Evolutionary conservation across 2,113 vertebrate species (phyloP).

Genomic region (Crotalus tigris): DNA sequence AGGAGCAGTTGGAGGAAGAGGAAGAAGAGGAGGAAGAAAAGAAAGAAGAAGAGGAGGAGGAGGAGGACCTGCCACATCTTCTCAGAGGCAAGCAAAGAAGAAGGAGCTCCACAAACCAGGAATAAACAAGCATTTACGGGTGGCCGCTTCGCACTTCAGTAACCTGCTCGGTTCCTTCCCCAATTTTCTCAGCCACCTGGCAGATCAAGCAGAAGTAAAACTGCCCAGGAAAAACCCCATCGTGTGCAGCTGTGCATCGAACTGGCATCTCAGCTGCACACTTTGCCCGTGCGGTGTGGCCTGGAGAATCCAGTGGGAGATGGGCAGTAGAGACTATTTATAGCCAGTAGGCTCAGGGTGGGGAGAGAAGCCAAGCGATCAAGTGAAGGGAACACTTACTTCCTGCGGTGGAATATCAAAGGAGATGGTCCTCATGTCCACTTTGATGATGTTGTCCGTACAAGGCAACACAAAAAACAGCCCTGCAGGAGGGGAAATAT

Average conservation of each 20-base stretch:
- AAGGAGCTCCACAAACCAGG: background rate
- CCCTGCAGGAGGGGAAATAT: conserved; percentile 68
- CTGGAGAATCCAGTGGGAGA: background rate
- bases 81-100: background rate
- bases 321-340: background rate
- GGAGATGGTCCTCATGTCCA: conserved; percentile 96
- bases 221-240: fast-evolving
- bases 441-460: conserved; percentile 94
- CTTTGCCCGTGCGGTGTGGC: background rate
- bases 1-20: too few species aligned
- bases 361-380: background rate
- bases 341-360: background rate
- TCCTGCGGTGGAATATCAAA: conserved; percentile 97
- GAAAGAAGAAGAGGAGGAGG: too few species aligned
- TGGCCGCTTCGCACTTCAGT: too few species aligned
- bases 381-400: conserved; percentile 64
- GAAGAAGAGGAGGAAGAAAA: too few species aligned
- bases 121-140: too few species aligned
- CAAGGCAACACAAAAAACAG: conserved; percentile 93
- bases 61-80: too few species aligned
- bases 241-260: background rate
- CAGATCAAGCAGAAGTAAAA: background rate
- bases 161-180: background rate
- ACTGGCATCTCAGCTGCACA: background rate
- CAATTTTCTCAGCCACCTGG: background rate